Evolutionary conservation across 2,797 vertebrate species (phyloP).

Genomic region (Sphenodon punctatus): DNA sequence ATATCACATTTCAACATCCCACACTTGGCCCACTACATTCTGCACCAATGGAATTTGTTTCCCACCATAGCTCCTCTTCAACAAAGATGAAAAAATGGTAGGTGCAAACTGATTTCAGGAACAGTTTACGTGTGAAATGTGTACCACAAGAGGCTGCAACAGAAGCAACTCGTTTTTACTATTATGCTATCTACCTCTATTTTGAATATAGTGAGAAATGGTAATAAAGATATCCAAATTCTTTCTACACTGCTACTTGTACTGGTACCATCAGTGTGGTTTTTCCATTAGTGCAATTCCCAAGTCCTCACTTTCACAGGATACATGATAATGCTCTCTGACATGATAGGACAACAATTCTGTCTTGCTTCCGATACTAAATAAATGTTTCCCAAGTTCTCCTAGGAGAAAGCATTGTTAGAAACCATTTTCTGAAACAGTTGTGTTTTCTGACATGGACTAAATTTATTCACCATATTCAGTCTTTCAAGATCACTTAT

Average conservation of each 20-base stretch:
- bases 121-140: neutral
- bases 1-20: too few relatives aligned
- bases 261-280: neutral
- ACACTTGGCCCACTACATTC: too few relatives aligned
- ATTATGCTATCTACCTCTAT: neutral
- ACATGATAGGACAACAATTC: neutral
- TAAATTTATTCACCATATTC: too few relatives aligned
- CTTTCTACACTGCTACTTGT: fast-evolving
- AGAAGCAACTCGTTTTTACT: neutral
- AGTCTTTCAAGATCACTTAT: too few relatives aligned
- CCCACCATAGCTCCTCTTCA: too few relatives aligned
- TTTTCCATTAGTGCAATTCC: neutral
- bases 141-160: neutral
- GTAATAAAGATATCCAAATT: neutral
- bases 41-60: too few relatives aligned
- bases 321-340: neutral
- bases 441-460: too few relatives aligned
- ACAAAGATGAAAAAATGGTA: neutral
- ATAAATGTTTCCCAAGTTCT: neutral
- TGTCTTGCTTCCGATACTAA: too few relatives aligned
- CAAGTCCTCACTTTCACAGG: neutral
- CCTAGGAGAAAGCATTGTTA: too few relatives aligned
- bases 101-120: neutral
- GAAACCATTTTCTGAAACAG: too few relatives aligned
- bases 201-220: neutral